Base-by-base conservation (phyloP, 2,797 vertebrate genomes). In the Streptopelia turtur region DNA sequence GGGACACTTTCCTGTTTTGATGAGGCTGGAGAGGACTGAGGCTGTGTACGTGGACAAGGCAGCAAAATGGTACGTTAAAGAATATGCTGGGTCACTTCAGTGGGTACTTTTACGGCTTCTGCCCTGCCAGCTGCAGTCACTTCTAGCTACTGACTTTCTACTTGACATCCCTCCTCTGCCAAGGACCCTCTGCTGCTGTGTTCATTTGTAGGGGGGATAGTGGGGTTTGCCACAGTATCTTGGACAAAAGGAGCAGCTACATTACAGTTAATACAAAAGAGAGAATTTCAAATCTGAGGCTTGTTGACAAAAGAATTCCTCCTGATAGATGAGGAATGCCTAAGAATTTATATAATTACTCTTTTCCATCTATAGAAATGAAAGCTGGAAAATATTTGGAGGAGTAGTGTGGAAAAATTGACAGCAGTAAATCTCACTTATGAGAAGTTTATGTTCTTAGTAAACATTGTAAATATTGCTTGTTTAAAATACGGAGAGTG, bases 201-300 rank as follows among this genome's bases (percentile, higher is more conserved):
- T 66, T 96, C 31, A 30, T 87, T 91, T 94, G 68, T 20, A 78
- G 84, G 93, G 91, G 88, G 39, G 87, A 59, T 90, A 83, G 89
- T 64, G 63, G 30, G 83, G 55, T 47, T 93, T 95, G 65, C 77
- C 74, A 77, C 45, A 86, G 31, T 60, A 65, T 87, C 77, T 79
- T 93, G 64, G 66, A 92, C 57, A 96, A 96, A 90, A 94, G 92
- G 91, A 96, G 82, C 70, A 96, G 87, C 91, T 96, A 80, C 87
- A n/a, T 95, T 88, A 86, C 56, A 80, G 64, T 94, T 90, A 85
- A 77, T 90, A 80, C 94, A 82, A 86, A 96, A 95, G 94, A 68
- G 72, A 83, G 63, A 80, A 63, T 96, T 86, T 83, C 66, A 93
- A 90, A 97, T 90, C 95, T 69, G 47, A 95, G 94, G 60, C 79